Conservation (phyloP, 2,888 invertebrate genomes). For the Harpagoxenus sublaevis region DNA sequence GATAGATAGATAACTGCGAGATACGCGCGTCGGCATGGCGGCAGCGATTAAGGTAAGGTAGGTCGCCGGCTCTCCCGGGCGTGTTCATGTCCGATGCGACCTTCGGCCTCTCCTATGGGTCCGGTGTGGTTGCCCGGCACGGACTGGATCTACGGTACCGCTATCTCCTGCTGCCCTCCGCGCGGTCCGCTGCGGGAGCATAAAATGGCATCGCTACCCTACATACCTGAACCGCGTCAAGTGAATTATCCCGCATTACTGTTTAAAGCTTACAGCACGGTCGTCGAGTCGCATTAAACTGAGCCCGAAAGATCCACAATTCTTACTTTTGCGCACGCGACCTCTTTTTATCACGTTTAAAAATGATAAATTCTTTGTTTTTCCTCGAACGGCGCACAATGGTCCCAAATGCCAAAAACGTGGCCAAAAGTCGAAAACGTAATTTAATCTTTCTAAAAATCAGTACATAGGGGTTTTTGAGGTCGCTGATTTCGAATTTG, state of each 20-base stretch:
- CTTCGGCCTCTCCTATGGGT: slow-evolving; percentile 81
- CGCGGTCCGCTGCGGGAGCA: slow-evolving; percentile 56
- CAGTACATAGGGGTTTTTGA: too few relatives aligned
- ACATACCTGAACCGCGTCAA: slow-evolving; percentile 75
- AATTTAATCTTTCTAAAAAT: too few relatives aligned
- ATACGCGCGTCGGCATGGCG: slow-evolving; percentile 67
- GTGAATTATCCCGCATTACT: slow-evolving; percentile 18
- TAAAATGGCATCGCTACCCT: slow-evolving; percentile 84
- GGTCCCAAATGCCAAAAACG: too few relatives aligned
- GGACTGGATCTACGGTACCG: slow-evolving; percentile 82
- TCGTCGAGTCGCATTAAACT: not conserved
- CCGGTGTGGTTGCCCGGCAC: slow-evolving; percentile 67
- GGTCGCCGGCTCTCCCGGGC: slow-evolving; percentile 78
- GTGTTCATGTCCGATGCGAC: slow-evolving; percentile 83
- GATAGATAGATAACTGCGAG: slow-evolving; percentile 57
- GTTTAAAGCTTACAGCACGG: not conserved
- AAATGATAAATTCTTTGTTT: not conserved
- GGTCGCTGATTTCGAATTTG: too few relatives aligned
- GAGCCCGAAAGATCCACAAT: not conserved
- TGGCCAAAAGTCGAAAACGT: too few relatives aligned
- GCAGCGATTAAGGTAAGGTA: slow-evolving; percentile 72
- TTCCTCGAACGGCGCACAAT: too few relatives aligned
- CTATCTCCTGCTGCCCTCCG: slow-evolving; percentile 72
- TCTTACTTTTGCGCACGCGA: not conserved
- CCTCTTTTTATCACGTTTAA: not conserved